Evolutionary conservation across 2,113 vertebrate genomes (phyloP).

Genomic region (Epinephelus cyanopodus): DNA sequence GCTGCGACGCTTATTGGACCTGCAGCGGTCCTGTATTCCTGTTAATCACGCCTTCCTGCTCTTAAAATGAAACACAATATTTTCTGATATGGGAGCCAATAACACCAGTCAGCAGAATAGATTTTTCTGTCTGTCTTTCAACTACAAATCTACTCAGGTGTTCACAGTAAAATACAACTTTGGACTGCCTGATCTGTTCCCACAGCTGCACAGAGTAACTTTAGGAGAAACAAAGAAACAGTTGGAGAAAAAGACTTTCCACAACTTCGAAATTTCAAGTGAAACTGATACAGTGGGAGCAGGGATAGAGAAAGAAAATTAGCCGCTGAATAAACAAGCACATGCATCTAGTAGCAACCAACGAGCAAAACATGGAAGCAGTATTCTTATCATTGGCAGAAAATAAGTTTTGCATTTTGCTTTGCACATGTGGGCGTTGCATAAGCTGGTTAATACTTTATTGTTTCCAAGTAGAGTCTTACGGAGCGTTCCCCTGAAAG

Average conservation of each 20-base stretch:
- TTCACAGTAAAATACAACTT: conserved; percentile 31
- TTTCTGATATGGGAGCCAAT: neutral
- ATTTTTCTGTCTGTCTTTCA: conserved; percentile 14
- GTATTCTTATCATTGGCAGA: conserved; percentile 33
- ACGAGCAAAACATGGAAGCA: neutral
- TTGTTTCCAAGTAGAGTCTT: conserved; percentile 64
- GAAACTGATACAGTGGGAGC: conserved; percentile 41
- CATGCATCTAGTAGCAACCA: conserved; percentile 5
- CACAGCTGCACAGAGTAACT: conserved; percentile 35
- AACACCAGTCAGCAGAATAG: neutral
- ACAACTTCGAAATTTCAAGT: conserved; percentile 32
- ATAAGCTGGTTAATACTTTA: conserved; percentile 72
- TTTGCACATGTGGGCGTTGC: conserved; percentile 44
- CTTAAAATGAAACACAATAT: conserved; percentile 21
- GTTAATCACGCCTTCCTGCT: neutral
- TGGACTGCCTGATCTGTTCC: conserved; percentile 14
- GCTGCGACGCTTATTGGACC: conserved; percentile 20
- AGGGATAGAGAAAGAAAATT: conserved; percentile 9
- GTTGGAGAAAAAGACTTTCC: conserved; percentile 22
- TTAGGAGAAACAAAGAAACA: conserved; percentile 47
- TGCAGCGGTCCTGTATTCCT: neutral
- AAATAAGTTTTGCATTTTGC: conserved; percentile 14
- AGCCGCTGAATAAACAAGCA: conserved; percentile 43
- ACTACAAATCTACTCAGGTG: conserved; percentile 41
- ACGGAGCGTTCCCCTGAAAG: conserved; percentile 52